phyloP scores from a whole-genome alignment of 2,888 invertebrate species.

The Volucella inflata region DNA sequence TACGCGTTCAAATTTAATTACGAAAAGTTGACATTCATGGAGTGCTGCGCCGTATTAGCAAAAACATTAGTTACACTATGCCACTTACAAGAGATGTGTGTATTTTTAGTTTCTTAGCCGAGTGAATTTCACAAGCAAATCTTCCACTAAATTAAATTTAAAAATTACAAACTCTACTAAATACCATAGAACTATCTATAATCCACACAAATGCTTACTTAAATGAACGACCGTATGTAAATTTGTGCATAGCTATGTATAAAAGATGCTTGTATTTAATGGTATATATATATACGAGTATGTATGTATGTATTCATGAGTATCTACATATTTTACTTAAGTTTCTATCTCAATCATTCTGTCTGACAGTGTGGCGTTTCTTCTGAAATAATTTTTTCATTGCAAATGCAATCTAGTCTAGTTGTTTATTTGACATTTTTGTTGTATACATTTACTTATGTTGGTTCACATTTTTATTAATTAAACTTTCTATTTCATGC shows the following conservation, averaged over 20 bases:
- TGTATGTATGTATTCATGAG: too few relatives aligned
- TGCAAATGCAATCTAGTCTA: conserved; percentile 43
- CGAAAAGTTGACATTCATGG: conserved; percentile 30
- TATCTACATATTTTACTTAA: conserved; percentile 10
- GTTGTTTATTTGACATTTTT: conserved; percentile 27
- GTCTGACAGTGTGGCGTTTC: conserved; percentile 46
- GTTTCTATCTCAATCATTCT: conserved; percentile 57
- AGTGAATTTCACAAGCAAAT: conserved; percentile 14
- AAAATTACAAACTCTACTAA: not conserved
- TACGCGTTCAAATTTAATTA: conserved; percentile 29
- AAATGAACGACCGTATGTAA: not conserved
- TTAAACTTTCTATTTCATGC: conserved; percentile 82
- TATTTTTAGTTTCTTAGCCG: conserved; percentile 14
- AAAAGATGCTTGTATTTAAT: too few relatives aligned
- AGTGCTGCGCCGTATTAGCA: not conserved
- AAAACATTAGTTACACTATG: conserved; percentile 3
- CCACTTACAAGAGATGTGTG: conserved; percentile 8
- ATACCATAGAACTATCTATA: conserved; percentile 20
- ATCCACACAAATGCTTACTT: not conserved
- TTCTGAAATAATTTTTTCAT: conserved; percentile 27
- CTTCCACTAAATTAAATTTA: conserved; percentile 5
- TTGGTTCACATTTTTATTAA: conserved; percentile 77
- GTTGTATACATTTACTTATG: conserved; percentile 26
- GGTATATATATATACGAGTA: not conserved
- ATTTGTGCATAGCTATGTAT: not conserved